Evolutionary conservation across 2,797 vertebrate genomes (phyloP).

Genomic region (Sylvia borin): DNA sequence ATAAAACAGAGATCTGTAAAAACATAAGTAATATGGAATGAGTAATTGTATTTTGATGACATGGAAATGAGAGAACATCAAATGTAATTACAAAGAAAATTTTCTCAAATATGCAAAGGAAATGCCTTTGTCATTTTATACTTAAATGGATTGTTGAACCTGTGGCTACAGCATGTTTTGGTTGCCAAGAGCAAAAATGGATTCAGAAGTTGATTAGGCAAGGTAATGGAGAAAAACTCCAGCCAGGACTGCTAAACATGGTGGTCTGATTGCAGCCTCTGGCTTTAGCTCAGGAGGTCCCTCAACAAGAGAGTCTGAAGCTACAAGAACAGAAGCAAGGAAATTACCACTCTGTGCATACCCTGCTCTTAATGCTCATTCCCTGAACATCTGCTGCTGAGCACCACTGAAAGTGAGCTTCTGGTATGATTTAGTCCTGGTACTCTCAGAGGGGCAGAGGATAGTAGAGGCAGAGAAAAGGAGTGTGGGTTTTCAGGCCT

Average conservation of each 20-base stretch:
- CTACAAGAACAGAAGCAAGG: neutral
- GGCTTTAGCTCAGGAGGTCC: neutral
- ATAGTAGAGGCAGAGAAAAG: neutral
- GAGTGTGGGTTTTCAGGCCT: neutral
- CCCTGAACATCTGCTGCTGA: neutral
- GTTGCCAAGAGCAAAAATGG: neutral
- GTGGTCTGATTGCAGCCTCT: neutral
- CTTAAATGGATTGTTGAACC: constrained; percentile 1
- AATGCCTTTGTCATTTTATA: constrained; percentile 9
- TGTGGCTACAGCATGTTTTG: neutral
- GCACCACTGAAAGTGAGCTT: neutral
- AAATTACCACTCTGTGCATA: neutral
- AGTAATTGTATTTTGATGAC: neutral
- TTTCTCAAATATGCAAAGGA: neutral
- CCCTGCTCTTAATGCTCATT: neutral
- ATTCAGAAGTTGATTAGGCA: constrained; percentile 12
- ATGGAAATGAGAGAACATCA: neutral
- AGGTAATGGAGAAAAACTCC: neutral
- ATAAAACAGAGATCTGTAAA: neutral
- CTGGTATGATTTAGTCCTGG: neutral
- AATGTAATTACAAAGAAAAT: neutral
- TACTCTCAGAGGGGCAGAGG: neutral
- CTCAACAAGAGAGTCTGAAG: neutral
- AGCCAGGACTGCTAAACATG: neutral
- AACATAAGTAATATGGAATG: neutral